A percentile compares a stretch with the other conserved stretches of the same genome.
Conservation (phyloP, 2,113 vertebrate genomes). For the Perca fluviatilis region DNA sequence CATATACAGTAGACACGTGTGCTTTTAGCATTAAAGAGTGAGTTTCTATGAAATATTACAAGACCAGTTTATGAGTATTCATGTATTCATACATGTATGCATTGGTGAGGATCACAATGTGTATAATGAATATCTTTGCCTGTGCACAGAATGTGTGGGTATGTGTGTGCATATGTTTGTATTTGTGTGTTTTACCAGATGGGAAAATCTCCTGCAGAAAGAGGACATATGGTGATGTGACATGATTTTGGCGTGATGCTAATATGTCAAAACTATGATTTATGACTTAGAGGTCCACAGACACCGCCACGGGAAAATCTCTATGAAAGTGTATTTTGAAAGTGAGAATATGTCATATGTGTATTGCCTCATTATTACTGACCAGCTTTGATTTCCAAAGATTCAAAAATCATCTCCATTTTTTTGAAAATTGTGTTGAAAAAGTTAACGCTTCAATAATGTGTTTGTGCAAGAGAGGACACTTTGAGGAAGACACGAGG, state of each 20-base stretch:
- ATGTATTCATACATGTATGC: neutral
- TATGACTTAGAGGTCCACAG: conserved; percentile 57
- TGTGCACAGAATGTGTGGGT: neutral
- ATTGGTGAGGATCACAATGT: neutral
- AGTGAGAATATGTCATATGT: neutral
- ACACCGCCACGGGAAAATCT: conserved; percentile 33
- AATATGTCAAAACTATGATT: conserved; percentile 74
- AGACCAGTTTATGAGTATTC: neutral
- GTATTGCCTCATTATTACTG: neutral
- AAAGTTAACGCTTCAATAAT: neutral
- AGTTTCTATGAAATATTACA: neutral
- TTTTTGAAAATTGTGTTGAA: neutral
- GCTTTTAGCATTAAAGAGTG: neutral
- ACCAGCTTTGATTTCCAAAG: neutral
- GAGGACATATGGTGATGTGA: conserved; percentile 75
- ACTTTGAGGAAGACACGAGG: neutral
- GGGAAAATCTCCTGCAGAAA: conserved; percentile 58
- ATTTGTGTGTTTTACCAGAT: conserved; percentile 57
- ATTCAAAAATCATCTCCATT: neutral
- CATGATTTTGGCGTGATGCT: conserved; percentile 69
- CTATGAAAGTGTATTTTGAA: neutral
- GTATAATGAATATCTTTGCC: neutral
- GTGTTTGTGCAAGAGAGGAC: neutral
- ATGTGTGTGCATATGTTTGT: conserved; percentile 18
- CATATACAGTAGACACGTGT: neutral